Evolutionary conservation across 2,888 invertebrate species (phyloP).

Genomic region (Ametastegia equiseti): DNA sequence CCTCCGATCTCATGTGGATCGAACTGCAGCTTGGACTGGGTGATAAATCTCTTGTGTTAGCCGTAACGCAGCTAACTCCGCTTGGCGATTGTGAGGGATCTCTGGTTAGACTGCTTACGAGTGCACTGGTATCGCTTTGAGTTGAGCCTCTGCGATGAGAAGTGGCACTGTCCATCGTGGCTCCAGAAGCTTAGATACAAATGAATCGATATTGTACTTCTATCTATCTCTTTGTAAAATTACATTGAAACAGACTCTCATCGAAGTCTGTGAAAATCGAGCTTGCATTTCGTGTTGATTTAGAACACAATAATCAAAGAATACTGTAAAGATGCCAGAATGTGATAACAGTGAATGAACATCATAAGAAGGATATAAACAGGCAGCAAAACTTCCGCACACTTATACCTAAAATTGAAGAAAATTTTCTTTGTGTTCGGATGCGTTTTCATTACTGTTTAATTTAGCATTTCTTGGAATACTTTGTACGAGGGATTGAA

Average conservation of each 20-base stretch:
- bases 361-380: slow-evolving; percentile 3
- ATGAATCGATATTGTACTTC: background rate
- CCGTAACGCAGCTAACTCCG: slow-evolving; percentile 74
- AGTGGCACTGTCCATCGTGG: slow-evolving; percentile 73
- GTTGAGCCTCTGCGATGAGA: slow-evolving; percentile 79
- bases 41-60: slow-evolving; percentile 77
- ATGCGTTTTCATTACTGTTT: background rate
- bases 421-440: background rate
- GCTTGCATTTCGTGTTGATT: slow-evolving; percentile 1
- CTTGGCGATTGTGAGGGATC: slow-evolving; percentile 81
- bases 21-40: slow-evolving; percentile 79
- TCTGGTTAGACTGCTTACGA: slow-evolving; percentile 80
- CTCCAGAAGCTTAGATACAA: slow-evolving; percentile 73
- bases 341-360: background rate
- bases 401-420: background rate
- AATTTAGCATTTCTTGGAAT: background rate
- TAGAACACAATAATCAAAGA: background rate
- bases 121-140: slow-evolving; percentile 81
- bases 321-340: slow-evolving; percentile 15
- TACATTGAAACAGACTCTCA: background rate
- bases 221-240: background rate
- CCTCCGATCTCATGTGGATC: slow-evolving; percentile 77
- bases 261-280: background rate
- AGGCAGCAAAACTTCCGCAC: background rate
- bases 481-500: background rate